Conservation (phyloP, 2,797 vertebrate genomes). For the Silurus lanzhouensis region DNA sequence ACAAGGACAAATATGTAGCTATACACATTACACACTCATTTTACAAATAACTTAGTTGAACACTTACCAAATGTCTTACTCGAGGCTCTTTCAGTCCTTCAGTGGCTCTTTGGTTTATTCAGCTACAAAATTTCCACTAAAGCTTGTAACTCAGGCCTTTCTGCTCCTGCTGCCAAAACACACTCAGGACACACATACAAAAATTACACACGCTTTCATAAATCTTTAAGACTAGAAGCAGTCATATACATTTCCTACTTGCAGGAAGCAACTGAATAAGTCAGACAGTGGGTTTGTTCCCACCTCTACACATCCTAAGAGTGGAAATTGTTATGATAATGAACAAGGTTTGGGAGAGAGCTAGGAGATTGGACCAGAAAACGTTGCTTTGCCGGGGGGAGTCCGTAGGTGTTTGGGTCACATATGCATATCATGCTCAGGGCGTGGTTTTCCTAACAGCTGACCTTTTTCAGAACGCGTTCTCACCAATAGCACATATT, state of each 20-base stretch:
- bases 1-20: background rate
- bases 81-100: conserved; percentile 15
- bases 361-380: conserved; percentile 59
- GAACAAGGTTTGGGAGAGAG: conserved; percentile 61
- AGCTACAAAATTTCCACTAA: conserved; percentile 10
- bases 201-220: conserved; percentile 11
- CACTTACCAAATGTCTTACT: conserved; percentile 38
- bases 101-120: conserved; percentile 30
- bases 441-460: conserved; percentile 51
- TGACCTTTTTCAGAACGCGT: conserved; percentile 21
- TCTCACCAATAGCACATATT: background rate
- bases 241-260: conserved; percentile 34
- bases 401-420: conserved; percentile 54
- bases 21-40: background rate
- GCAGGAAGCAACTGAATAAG: conserved; percentile 34
- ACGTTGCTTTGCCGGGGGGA: conserved; percentile 31
- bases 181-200: background rate
- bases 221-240: conserved; percentile 27
- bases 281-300: conserved; percentile 66
- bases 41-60: conserved; percentile 17
- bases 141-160: conserved; percentile 35
- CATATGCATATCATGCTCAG: conserved; percentile 36
- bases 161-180: conserved; percentile 34
- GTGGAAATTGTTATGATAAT: conserved; percentile 74
- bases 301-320: conserved; percentile 66